Evolutionary conservation across 2,888 invertebrate species (phyloP).

Genomic region (Pyrrhia umbra): DNA sequence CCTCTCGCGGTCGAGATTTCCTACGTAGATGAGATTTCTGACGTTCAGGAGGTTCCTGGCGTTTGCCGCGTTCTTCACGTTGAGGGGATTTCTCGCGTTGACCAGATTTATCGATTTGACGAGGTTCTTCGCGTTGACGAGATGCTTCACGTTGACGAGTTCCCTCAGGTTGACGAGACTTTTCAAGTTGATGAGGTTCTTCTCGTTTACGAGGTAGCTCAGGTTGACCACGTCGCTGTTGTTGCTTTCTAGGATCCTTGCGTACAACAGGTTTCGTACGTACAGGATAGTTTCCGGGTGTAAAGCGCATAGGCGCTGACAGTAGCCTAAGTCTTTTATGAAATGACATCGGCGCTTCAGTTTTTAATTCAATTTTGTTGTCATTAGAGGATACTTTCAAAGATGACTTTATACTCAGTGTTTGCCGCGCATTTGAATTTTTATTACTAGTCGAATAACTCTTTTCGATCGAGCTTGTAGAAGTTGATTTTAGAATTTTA

Average conservation of each 20-base stretch:
- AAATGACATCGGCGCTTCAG: background rate
- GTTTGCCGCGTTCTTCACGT: background rate
- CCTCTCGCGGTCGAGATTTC: background rate
- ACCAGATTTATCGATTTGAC: background rate
- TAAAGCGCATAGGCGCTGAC: slow-evolving; percentile 3
- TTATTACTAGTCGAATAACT: background rate
- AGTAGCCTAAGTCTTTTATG: background rate
- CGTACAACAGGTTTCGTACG: background rate
- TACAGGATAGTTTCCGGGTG: background rate
- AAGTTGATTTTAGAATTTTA: slow-evolving; percentile 1
- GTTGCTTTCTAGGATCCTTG: background rate
- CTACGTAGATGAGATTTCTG: background rate
- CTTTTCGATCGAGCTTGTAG: slow-evolving; percentile 13
- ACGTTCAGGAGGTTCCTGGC: background rate
- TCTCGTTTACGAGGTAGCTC: background rate
- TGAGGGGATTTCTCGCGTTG: background rate
- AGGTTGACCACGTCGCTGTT: background rate
- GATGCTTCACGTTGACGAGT: background rate
- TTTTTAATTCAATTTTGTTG: slow-evolving; percentile 8
- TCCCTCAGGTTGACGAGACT: no score
- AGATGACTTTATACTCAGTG: background rate
- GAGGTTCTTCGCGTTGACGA: background rate
- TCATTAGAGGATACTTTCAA: background rate
- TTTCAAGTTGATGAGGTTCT: background rate
- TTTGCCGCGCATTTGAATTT: background rate